These are phyloP conservation scores for Nasonia oneida DNA, from an alignment of 2,888 invertebrate species.

Conservation along the genomic window DNA sequence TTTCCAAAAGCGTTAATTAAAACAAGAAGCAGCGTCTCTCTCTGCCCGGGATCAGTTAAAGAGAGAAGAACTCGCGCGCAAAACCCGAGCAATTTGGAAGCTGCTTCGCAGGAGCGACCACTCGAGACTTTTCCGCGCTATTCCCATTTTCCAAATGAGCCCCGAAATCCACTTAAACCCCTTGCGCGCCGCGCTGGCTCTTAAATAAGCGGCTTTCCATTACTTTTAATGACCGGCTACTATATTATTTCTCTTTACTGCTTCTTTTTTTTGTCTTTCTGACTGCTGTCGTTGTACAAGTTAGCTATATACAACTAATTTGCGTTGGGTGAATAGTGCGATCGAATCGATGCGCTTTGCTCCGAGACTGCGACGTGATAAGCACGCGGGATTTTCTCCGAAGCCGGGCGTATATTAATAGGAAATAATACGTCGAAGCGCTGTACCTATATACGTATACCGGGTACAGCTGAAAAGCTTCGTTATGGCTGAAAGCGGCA, in stretches of 20 bases:
- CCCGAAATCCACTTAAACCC: constrained; percentile 54
- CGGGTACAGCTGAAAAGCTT: constrained; percentile 36
- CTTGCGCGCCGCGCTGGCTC: constrained; percentile 19
- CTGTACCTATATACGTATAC: background rate
- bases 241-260: background rate
- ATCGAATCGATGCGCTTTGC: background rate
- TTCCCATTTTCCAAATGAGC: constrained; percentile 54
- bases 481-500: constrained; percentile 30
- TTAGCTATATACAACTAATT: background rate
- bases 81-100: constrained; percentile 30
- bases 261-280: too few species aligned
- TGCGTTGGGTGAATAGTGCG: background rate
- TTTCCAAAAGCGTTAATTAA: constrained; percentile 67
- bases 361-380: background rate
- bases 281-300: too few species aligned
- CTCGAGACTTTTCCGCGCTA: constrained; percentile 53
- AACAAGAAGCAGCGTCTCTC: constrained; percentile 60
- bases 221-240: constrained; percentile 43
- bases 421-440: background rate
- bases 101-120: constrained; percentile 18
- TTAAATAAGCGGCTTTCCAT: constrained; percentile 55
- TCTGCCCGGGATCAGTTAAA: constrained; percentile 56
- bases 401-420: constrained; percentile 2
- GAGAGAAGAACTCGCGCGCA: constrained; percentile 28
- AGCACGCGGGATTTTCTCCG: background rate